Evolutionary conservation across 2,797 vertebrate genomes (phyloP), one percentile per base, ranked within the genome.

Genomic region (Graptemys geographica): DNA sequence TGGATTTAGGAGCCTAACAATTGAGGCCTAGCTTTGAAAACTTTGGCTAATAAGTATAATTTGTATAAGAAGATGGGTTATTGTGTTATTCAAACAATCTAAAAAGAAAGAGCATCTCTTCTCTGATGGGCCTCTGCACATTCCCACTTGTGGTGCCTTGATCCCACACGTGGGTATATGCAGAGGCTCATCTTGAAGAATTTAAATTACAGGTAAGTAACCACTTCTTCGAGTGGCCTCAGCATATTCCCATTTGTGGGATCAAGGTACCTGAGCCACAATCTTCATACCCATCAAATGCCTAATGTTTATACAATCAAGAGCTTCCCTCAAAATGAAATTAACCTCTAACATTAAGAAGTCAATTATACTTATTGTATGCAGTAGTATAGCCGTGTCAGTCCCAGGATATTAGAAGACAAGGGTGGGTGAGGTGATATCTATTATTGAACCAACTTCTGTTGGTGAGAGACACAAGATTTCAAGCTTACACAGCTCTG

Each of bases 11-110:
- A 96, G 37, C 56, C 55, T 62, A 56, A 72, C 8, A 2, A 88
- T 59, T 87, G 27, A 25, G 41, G n/a, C 4, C 3, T 33, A 83
- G 0, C 0, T 69, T 85, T 52, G 62, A 93, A 90, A 95, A 92
- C 84, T 74, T 27, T 90, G 65, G 41, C 74, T 55, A 89, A 25
- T 91, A 85, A 85, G 47, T 19, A 5, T n/a, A 90, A 80, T 2
- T 10, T 0, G 0, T n/a, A 51, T 53, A 74, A 19, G 21, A 69
- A 76, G 0, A 4, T 1, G 1, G 0, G 41, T 80, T 93, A 37
- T 33, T 79, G 62, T n/a, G 7, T 65, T 65, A n/a, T 33, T 47
- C 5, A 5, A 33, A 33, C 88, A 88, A 85, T 1, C 56, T 82
- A 7, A 33, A 80, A 56, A 4, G 16, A 84, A 94, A 96, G 87